Evolutionary conservation across 2,888 invertebrate species (phyloP), one percentile per base, ranked within the genome.

Genomic region (Zaprionus bogoriensis): DNA sequence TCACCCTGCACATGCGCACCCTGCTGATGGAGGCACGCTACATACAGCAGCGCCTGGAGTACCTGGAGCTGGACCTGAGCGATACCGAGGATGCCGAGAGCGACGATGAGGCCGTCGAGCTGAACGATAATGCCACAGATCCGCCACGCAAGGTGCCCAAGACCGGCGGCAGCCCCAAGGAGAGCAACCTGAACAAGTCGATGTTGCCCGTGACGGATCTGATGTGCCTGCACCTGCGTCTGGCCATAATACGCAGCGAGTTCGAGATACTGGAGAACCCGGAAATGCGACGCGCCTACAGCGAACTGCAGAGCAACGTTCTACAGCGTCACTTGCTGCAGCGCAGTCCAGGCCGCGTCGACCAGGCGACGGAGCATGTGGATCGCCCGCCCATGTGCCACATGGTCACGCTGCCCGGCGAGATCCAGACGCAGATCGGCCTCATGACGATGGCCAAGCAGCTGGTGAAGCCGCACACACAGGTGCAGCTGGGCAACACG

Each of bases 221-320:
- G 2, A 92, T 93, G 91, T 91, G 92, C 62, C 87, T 93, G 0
- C 93, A 93, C 75, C 90, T 93, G 27, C 90, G 93, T 3, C 77
- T 94, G 59, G 90, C 92, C 28, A 92, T 93, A 80, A 93, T 94
- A 30, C 92, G 92, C 64, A 92, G 91, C 30, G 93, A 94, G 73
- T 91, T 94, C 67, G 93, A 93, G 63, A 90, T 93, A 14, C 83
- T 93, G 0, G 93, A 94, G 78, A 93, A 93, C 89, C 93, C 93
- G 1, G 88, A 92, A 20, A 91, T 93, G 89, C 89, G 93, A 48
- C 91, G 91, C n/a, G 91, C 93, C 32, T 90, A 88, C 57, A 88
- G 89, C 44, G 85, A 88, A 32, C 47, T 89, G 0, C 86, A 92
- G 55, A 87, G 89, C 20, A 85, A 72, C 25, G 70, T 17, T 0